Conservation (phyloP, 2,113 vertebrate genomes). For the Centropus bengalensis region DNA sequence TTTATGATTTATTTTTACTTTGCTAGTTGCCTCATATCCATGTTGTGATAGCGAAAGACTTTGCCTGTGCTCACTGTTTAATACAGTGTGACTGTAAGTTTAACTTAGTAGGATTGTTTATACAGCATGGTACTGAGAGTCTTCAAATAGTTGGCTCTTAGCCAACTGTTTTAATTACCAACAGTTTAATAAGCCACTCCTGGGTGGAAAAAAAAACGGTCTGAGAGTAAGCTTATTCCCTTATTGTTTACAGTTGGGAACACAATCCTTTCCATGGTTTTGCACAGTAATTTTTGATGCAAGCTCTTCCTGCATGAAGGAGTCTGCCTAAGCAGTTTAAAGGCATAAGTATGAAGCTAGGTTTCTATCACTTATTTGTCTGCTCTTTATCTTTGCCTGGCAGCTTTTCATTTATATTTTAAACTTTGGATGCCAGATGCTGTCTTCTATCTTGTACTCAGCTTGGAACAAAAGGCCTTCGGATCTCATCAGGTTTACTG, state of each 20-base stretch:
- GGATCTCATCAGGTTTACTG: background rate
- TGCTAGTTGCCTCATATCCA: background rate
- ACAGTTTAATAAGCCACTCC: background rate
- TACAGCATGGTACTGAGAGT: accelerated
- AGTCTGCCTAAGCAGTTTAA: background rate
- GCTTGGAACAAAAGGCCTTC: background rate
- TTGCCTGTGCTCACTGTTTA: background rate
- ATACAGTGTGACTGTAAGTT: background rate
- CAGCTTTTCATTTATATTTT: background rate
- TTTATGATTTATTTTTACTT: background rate
- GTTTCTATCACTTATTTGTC: background rate
- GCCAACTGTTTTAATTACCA: background rate
- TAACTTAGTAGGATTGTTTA: background rate
- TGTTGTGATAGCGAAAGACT: background rate
- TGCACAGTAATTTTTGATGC: background rate
- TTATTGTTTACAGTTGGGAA: background rate
- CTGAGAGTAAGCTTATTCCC: background rate
- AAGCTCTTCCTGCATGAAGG: background rate
- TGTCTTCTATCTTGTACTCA: background rate
- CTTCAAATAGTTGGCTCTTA: background rate
- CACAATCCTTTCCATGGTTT: background rate
- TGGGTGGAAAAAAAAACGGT: background rate
- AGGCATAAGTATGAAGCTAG: background rate
- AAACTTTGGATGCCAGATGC: background rate
- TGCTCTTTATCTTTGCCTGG: background rate